Evolutionary conservation across 2,113 vertebrate genomes (phyloP).

Genomic region (Lynx canadensis): DNA sequence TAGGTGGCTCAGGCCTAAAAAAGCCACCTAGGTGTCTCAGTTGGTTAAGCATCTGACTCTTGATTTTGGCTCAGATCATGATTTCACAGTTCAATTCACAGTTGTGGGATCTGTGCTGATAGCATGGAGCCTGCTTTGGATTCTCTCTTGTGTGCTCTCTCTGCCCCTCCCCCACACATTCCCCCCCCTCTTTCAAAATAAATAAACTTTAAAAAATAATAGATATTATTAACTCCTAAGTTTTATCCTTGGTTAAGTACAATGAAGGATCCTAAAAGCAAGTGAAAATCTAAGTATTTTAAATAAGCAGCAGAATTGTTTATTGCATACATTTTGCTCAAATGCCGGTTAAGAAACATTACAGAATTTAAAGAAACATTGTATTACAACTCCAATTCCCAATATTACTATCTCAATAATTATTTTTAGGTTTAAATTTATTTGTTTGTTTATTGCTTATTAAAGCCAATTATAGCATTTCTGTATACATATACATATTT

Average conservation of each 20-base stretch:
- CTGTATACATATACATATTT: background rate
- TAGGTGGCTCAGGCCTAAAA: too few relatives aligned
- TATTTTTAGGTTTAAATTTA: background rate
- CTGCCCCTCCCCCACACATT: too few relatives aligned
- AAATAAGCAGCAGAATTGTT: background rate
- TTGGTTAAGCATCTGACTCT: too few relatives aligned
- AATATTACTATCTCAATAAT: background rate
- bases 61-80: too few relatives aligned
- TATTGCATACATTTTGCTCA: background rate
- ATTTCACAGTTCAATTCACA: too few relatives aligned
- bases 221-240: background rate
- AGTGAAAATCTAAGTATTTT: background rate
- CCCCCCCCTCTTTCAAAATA: too few relatives aligned
- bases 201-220: too few relatives aligned
- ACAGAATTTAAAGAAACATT: background rate
- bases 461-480: background rate
- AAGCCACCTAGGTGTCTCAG: too few relatives aligned
- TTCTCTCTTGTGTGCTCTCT: too few relatives aligned
- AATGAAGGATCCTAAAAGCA: background rate
- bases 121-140: too few relatives aligned
- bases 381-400: background rate
- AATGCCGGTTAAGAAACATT: background rate
- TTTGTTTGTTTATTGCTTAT: background rate
- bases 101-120: too few relatives aligned
- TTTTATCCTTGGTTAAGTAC: background rate